Conservation (phyloP, 2,888 invertebrate species). For the Rhimphoctona megacephalus region DNA sequence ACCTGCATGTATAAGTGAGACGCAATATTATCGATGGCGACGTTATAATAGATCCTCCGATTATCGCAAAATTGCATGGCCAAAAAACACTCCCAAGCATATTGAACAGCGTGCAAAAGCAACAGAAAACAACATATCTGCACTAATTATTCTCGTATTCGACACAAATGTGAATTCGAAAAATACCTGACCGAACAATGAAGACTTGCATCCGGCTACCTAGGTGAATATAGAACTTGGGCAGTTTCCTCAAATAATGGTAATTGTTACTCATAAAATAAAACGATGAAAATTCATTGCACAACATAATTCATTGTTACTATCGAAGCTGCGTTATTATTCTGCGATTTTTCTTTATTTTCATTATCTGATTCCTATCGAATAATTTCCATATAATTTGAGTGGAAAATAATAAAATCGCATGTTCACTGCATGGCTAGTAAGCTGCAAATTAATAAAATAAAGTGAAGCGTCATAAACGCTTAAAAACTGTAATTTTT, state of each 20-base stretch:
- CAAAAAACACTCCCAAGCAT: constrained; percentile 47
- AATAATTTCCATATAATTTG: neutral
- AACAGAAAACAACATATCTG: neutral
- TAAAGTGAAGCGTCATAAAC: neutral
- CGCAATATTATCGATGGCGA: constrained; percentile 4
- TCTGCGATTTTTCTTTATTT: neutral
- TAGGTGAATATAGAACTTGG: neutral
- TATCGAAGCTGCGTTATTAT: neutral
- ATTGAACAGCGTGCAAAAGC: constrained; percentile 74
- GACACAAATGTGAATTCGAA: neutral
- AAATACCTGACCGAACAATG: constrained; percentile 35
- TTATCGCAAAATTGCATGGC: constrained; percentile 11
- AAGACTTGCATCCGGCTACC: neutral
- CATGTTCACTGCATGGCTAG: neutral
- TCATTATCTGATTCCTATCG: neutral
- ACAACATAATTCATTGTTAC: neutral
- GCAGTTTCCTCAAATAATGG: neutral
- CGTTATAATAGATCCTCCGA: constrained; percentile 2
- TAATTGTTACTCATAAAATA: neutral
- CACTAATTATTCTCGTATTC: neutral
- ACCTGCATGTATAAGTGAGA: constrained; percentile 46
- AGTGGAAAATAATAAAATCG: neutral
- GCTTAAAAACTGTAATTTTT: neutral
- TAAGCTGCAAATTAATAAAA: neutral
- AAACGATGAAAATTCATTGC: neutral